phyloP scores from a whole-genome alignment of 2,888 invertebrate species.

The Lithophane socia region DNA sequence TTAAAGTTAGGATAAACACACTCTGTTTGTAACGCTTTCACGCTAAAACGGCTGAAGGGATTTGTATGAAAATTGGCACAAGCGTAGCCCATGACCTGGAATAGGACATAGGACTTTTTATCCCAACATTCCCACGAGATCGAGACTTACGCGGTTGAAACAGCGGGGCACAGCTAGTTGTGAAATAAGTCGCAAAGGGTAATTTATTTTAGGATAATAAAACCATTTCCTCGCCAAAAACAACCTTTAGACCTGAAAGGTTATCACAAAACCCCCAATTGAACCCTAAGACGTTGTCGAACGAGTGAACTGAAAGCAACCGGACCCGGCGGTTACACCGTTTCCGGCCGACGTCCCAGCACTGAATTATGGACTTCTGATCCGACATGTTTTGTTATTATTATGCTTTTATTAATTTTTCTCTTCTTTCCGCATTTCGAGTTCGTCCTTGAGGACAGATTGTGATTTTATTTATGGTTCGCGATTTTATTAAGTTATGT shows the following conservation, averaged over 20 bases:
- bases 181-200: not conserved
- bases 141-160: no score
- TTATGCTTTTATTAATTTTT: constrained; percentile 70
- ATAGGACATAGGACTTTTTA: no score
- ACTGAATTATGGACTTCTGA: constrained; percentile 76
- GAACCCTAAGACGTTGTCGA: constrained; percentile 63
- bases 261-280: constrained; percentile 46
- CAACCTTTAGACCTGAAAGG: constrained; percentile 11
- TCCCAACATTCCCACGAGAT: no score
- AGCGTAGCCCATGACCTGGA: no score
- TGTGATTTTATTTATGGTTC: constrained; percentile 47
- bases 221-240: not conserved
- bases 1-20: no score
- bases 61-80: no score
- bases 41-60: no score
- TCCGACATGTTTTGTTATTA: constrained; percentile 72
- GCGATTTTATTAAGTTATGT: constrained; percentile 12
- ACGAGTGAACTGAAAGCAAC: constrained; percentile 67
- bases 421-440: constrained; percentile 48
- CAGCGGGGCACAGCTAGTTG: no score
- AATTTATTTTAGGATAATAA: constrained; percentile 8
- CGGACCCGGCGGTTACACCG: constrained; percentile 78
- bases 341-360: constrained; percentile 77
- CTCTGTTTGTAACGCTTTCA: no score
- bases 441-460: constrained; percentile 34